Conservation (phyloP, 2,888 invertebrate species). For the Acanthosepion esculentum region DNA sequence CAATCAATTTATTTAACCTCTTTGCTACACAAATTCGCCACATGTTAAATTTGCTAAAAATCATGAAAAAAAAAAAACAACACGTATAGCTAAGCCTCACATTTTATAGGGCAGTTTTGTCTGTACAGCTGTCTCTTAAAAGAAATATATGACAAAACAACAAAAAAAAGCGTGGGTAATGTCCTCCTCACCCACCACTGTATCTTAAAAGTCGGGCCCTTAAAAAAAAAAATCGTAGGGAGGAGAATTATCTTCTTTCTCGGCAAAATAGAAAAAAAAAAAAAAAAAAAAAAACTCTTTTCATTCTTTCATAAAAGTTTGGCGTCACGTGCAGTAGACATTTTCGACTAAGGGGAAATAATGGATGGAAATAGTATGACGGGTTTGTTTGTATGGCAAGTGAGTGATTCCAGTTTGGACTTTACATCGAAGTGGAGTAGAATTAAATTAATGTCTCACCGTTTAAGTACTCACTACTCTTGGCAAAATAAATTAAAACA, state of each 20-base stretch:
- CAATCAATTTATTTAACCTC: slow-evolving; percentile 14
- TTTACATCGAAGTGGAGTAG: not conserved
- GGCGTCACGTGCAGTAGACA: not conserved
- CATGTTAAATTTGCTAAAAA: not conserved
- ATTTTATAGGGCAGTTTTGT: not conserved
- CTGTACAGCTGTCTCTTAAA: not conserved
- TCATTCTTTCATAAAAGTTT: not conserved
- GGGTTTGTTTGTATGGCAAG: not conserved
- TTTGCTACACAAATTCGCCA: not conserved
- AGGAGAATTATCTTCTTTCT: no score
- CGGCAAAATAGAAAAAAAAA: not conserved
- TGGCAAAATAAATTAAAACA: not conserved
- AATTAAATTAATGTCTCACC: not conserved
- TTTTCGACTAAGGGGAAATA: not conserved
- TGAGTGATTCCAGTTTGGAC: not conserved
- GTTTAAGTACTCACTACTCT: not conserved
- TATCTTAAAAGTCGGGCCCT: not conserved
- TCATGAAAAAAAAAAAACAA: not conserved
- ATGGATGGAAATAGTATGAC: not conserved
- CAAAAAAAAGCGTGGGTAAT: not conserved
- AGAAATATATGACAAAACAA: not conserved
- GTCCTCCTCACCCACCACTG: no score
- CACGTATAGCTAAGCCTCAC: not conserved
- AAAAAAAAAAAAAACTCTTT: not conserved
- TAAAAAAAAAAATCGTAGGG: not conserved